A percentile compares a stretch with the other conserved stretches of the same genome.
Conservation (phyloP, 2,797 vertebrate genomes). For the Sebastiscus tertius region DNA sequence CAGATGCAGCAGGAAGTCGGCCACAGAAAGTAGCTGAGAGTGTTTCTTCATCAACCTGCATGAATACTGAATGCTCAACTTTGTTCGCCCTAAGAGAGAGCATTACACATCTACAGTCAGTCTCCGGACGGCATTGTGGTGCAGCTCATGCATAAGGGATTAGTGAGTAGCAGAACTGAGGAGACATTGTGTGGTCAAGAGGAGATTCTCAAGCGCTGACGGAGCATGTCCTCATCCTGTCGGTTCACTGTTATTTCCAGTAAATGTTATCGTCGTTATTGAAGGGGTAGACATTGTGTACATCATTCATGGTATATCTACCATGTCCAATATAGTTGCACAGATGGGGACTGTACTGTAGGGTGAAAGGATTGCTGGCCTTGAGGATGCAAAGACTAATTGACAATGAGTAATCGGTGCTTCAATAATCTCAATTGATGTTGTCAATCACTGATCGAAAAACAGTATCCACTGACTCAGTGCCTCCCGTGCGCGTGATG, state of each 20-base stretch:
- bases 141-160: slow-evolving; percentile 60
- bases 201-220: neutral
- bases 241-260: slow-evolving; percentile 5
- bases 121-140: slow-evolving; percentile 34
- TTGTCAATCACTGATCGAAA: slow-evolving; percentile 27
- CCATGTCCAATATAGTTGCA: neutral
- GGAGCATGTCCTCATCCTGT: neutral
- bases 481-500: neutral
- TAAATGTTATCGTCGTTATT: neutral
- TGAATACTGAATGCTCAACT: slow-evolving; percentile 65
- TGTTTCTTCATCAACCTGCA: slow-evolving; percentile 51
- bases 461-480: neutral
- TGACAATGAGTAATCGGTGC: slow-evolving; percentile 32
- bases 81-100: slow-evolving; percentile 32
- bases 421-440: slow-evolving; percentile 38
- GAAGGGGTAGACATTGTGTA: too few relatives aligned
- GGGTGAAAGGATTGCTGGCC: slow-evolving; percentile 11
- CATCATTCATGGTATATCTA: neutral
- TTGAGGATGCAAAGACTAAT: slow-evolving; percentile 23
- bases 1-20: slow-evolving; percentile 5
- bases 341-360: neutral
- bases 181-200: slow-evolving; percentile 25
- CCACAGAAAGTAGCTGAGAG: slow-evolving; percentile 39
- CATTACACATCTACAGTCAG: slow-evolving; percentile 38
- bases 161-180: slow-evolving; percentile 13